These are phyloP conservation scores for Engraulis encrasicolus DNA, from an alignment of 2,113 vertebrate genomes.

Conservation along the genomic window DNA sequence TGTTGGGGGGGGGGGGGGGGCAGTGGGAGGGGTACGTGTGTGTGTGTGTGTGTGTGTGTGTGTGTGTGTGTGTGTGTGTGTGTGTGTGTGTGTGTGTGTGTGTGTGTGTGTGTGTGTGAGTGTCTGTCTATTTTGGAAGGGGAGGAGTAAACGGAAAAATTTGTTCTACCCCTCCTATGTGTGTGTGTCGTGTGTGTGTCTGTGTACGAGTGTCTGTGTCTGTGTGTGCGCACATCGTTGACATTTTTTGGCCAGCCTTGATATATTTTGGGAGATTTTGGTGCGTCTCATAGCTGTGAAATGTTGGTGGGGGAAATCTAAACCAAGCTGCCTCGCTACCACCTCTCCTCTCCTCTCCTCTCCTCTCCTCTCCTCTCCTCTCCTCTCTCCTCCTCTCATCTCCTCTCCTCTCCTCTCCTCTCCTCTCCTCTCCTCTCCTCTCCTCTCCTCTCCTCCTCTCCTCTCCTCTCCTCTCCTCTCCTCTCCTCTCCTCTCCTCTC, in stretches of 20 bases:
- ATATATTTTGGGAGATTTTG: slow-evolving; percentile 2
- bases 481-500: too few relatives aligned
- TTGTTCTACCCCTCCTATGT: slow-evolving; percentile 13
- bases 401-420: too few relatives aligned
- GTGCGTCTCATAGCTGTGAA: slow-evolving; percentile 14
- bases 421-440: too few relatives aligned
- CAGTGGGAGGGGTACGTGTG: slow-evolving; percentile 43
- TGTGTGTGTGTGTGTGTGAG: slow-evolving; percentile 66
- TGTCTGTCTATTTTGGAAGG: slow-evolving; percentile 60
- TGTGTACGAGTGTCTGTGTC: background rate
- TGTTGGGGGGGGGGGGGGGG: too few relatives aligned
- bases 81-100: slow-evolving; percentile 61
- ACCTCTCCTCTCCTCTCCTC: slow-evolving; percentile 45
- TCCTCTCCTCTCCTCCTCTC: too few relatives aligned
- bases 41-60: slow-evolving; percentile 76
- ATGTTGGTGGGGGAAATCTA: slow-evolving; percentile 19
- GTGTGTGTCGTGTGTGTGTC: background rate
- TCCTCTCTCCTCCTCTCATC: too few relatives aligned
- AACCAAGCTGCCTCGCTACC: slow-evolving; percentile 25
- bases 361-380: too few relatives aligned
- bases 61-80: slow-evolving; percentile 67
- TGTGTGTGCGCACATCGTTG: background rate
- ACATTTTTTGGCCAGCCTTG: background rate
- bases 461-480: too few relatives aligned
- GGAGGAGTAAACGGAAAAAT: slow-evolving; percentile 9